These are phyloP conservation scores for Rhynchopsitta pachyrhyncha DNA, from an alignment of 2,113 vertebrate species.

Conservation along the genomic window DNA sequence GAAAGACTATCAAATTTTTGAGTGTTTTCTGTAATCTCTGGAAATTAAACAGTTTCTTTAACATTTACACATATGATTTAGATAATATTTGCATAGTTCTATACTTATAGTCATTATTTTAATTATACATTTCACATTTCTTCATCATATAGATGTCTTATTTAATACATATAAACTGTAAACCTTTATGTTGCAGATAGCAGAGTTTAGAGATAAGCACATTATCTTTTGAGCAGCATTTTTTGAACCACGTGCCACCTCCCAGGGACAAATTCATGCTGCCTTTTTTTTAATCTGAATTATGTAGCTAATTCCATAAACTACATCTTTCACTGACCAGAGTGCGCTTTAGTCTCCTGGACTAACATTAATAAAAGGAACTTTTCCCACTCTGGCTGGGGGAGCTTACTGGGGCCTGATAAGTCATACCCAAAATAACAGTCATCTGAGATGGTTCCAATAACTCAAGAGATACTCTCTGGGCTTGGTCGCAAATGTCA, in stretches of 20 bases:
- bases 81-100: background rate
- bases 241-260: background rate
- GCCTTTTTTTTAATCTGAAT: background rate
- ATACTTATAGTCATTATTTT: background rate
- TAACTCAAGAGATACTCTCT: background rate
- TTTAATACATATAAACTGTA: background rate
- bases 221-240: background rate
- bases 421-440: background rate
- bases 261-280: background rate
- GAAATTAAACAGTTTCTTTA: background rate
- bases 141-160: background rate
- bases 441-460: background rate
- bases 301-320: background rate
- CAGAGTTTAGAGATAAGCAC: background rate
- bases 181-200: background rate
- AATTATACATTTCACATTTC: background rate
- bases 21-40: background rate
- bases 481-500: background rate
- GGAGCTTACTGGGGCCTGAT: background rate
- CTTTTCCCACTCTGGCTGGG: background rate
- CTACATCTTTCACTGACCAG: background rate
- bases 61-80: background rate
- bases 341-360: background rate
- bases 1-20: background rate
- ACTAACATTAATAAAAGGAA: background rate